Evolutionary conservation across 2,888 invertebrate genomes (phyloP).

Genomic region (Sinopyrophorus schimmeli): DNA sequence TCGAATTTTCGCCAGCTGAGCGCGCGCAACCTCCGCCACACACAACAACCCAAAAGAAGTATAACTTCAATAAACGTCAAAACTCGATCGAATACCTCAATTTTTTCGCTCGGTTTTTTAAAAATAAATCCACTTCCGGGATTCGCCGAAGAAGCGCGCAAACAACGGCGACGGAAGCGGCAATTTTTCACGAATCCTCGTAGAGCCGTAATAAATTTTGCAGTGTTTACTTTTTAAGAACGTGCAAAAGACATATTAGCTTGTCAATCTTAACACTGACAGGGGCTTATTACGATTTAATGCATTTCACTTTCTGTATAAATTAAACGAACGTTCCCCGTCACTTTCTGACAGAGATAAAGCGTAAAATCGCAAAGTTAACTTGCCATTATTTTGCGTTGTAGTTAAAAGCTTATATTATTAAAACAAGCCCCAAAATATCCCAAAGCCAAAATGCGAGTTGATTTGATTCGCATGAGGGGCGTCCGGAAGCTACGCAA

Average conservation of each 20-base stretch:
- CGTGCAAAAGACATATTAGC: slow-evolving; percentile 3
- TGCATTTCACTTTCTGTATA: slow-evolving; percentile 13
- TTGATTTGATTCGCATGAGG: slow-evolving; percentile 32
- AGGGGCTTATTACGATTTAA: slow-evolving; percentile 16
- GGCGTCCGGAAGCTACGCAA: slow-evolving; percentile 29
- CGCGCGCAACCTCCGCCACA: no score
- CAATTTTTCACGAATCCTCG: no score
- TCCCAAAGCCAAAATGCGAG: slow-evolving; percentile 21
- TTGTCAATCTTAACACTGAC: slow-evolving; percentile 7
- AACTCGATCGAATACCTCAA: no score
- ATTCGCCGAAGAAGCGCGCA: no score
- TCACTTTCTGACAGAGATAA: slow-evolving; percentile 15
- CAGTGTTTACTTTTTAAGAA: no score
- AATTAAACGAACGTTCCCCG: slow-evolving; percentile 15
- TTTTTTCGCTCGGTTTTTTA: no score
- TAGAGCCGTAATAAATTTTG: no score
- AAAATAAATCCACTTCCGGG: no score
- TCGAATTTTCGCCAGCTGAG: no score
- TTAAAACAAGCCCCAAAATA: slow-evolving; percentile 19
- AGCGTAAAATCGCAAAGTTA: slow-evolving; percentile 13
- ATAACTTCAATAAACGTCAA: no score
- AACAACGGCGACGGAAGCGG: no score
- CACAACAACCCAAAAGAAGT: no score
- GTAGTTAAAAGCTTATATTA: slow-evolving; percentile 24
- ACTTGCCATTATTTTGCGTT: slow-evolving; percentile 22